phyloP scores from a whole-genome alignment of 2,113 vertebrate genomes.

The Cryptotis parvus region DNA sequence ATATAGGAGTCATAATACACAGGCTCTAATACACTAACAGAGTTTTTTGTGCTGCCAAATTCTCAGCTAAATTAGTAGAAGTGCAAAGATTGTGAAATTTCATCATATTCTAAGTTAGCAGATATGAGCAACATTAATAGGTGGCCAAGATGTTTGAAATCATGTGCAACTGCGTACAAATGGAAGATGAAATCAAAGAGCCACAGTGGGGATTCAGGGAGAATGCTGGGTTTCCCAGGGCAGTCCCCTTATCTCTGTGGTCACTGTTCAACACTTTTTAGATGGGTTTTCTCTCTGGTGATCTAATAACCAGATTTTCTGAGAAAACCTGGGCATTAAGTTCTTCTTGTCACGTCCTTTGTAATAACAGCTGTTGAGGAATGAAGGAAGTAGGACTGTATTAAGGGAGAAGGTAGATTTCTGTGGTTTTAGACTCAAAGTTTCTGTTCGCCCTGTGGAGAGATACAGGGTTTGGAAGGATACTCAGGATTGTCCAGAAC shows the following conservation, averaged over 20 bases:
- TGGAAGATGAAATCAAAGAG: neutral
- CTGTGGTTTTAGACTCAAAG: neutral
- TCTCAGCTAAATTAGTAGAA: conserved; percentile 28
- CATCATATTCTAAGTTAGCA: neutral
- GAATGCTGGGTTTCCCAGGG: neutral
- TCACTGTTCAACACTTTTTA: neutral
- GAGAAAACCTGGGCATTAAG: neutral
- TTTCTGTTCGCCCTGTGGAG: too few relatives aligned
- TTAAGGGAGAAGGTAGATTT: neutral
- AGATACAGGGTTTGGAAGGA: neutral
- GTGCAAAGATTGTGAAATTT: neutral
- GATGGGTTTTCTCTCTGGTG: neutral
- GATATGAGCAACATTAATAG: neutral
- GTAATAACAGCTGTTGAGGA: neutral
- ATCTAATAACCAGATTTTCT: neutral
- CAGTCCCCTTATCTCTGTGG: neutral
- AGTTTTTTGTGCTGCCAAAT: conserved; percentile 32
- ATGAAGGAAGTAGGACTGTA: neutral
- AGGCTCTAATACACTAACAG: neutral
- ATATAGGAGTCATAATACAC: conserved; percentile 32
- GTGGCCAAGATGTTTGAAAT: neutral
- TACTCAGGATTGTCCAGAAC: neutral
- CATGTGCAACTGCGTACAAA: fast-evolving
- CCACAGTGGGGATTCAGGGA: neutral
- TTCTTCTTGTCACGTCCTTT: neutral